Conservation (phyloP, 2,888 invertebrate genomes). For the Artemia sinica region DNA sequence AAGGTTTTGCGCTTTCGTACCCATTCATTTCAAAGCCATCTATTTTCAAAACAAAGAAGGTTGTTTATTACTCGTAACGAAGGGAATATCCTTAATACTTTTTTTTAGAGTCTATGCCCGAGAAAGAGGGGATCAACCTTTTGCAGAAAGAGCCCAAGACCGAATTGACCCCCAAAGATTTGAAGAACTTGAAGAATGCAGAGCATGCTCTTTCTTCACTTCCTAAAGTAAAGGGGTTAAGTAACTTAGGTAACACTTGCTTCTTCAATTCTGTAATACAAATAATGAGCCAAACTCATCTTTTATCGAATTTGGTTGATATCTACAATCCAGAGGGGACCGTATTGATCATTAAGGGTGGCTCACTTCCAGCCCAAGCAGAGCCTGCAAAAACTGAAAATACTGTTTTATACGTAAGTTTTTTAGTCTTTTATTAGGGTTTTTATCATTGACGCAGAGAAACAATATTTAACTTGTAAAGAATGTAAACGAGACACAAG, state of each 20-base stretch:
- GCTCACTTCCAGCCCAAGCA: neutral
- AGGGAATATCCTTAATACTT: no score
- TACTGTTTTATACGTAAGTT: no score
- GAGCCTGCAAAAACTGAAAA: neutral
- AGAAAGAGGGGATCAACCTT: no score
- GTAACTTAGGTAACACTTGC: constrained; percentile 87
- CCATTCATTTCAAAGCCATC: no score
- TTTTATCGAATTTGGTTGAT: constrained; percentile 25
- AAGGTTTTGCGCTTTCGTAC: no score
- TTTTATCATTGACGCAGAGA: no score
- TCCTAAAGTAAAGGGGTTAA: constrained; percentile 42
- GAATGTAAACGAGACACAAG: no score
- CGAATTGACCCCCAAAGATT: neutral
- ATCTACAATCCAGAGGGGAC: constrained; percentile 25
- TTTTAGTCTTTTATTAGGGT: no score
- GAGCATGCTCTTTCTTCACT: constrained; percentile 23
- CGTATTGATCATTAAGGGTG: constrained; percentile 15
- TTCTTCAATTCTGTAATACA: constrained; percentile 94
- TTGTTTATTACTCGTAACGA: no score
- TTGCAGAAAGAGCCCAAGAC: neutral
- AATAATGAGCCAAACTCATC: constrained; percentile 49
- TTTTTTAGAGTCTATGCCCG: no score
- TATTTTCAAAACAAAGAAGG: no score
- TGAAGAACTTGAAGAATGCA: constrained; percentile 22
- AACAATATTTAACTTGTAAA: no score